Percentiles rank a stretch among this genome's conserved stretches.
Evolutionary conservation across 2,888 invertebrate genomes (phyloP).

Genomic region (Drosophila cracens): DNA sequence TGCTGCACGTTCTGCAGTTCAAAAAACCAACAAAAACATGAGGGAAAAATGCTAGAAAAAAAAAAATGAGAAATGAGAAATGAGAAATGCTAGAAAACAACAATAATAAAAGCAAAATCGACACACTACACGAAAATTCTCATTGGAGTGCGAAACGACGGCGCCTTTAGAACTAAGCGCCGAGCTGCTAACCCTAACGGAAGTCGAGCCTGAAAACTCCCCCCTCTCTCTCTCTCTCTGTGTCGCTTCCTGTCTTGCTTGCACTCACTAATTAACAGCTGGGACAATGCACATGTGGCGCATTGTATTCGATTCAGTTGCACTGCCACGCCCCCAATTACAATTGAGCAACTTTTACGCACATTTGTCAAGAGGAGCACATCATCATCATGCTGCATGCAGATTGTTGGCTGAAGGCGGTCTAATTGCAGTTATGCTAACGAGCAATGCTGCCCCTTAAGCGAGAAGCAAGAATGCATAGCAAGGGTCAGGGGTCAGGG

Average conservation of each 20-base stretch:
- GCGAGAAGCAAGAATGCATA: conserved; percentile 25
- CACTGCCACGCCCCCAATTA: conserved; percentile 54
- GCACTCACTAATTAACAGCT: conserved; percentile 47
- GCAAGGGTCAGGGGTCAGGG: background rate
- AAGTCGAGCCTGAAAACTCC: conserved; percentile 27
- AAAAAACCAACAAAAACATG: conserved; percentile 17
- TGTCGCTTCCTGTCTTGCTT: background rate
- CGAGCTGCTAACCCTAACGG: conserved; percentile 43
- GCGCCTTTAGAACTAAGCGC: conserved; percentile 62
- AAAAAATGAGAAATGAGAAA: conserved; percentile 16
- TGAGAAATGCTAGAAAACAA: conserved; percentile 18
- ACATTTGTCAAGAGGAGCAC: conserved; percentile 73
- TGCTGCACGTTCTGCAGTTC: conserved; percentile 61
- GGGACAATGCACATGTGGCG: conserved; percentile 42
- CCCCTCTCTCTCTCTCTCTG: background rate
- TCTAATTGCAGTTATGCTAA: conserved; percentile 77
- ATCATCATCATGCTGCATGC: conserved; percentile 1
- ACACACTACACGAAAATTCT: conserved; percentile 73
- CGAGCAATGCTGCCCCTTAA: conserved; percentile 49
- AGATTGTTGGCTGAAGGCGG: conserved; percentile 19
- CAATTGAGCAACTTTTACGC: conserved; percentile 76
- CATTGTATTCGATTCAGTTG: conserved; percentile 22
- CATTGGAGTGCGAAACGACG: conserved; percentile 72
- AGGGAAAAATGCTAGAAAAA: conserved; percentile 21
- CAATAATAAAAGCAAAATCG: conserved; percentile 44